Base-by-base conservation (phyloP, 2,888 invertebrate species). In the Temnothorax ravouxi region DNA sequence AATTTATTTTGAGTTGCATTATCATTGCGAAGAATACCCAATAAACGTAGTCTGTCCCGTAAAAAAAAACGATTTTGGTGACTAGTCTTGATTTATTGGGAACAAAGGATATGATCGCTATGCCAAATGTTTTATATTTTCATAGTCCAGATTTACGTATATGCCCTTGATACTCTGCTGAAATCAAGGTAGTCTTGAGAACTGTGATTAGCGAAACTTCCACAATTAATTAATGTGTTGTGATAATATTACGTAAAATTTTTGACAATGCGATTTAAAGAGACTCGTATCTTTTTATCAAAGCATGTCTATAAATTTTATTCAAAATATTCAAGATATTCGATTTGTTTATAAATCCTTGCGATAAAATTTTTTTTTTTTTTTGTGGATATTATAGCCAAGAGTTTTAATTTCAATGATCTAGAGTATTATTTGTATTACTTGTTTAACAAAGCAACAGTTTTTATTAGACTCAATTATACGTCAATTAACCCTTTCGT, bases 1-100 rank as follows among this genome's bases (percentile, higher is more conserved):
- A 92, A 92, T 91, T 93, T 93, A 92, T 93, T 93, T 90, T 90
- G 86, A 85, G 85, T 89, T 88, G 87, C 67, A 89, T 86, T 86
- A 84, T 88, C 69, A 87, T 83, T 62, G 84, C 52, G 15, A 84
- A 88, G 84, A 83, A 86, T 88, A 47, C 86, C 83, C 84, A 88
- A 88, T 87, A 83, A 90, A 88, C 80, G 64, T 85, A 86, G 67
- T 77, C 72, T 88, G 69, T 85, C 84, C 72, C 75, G 15, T 82
- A 88, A 81, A 74, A 56, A n/a, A 85, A 84, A 72, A 80, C 59
- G 50, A 82, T 74, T 84, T 83, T 86, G 66, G 72, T 79, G 83
- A 72, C 84, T 77, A 84, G 80, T 80, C 76, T 81, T 88, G 79
- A 85, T 77, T 85, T 83, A 41, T 83, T 84, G 59, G 71, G 77